phyloP scores from a whole-genome alignment of 2,797 vertebrate genomes.

The Gallinago nigripennis region DNA sequence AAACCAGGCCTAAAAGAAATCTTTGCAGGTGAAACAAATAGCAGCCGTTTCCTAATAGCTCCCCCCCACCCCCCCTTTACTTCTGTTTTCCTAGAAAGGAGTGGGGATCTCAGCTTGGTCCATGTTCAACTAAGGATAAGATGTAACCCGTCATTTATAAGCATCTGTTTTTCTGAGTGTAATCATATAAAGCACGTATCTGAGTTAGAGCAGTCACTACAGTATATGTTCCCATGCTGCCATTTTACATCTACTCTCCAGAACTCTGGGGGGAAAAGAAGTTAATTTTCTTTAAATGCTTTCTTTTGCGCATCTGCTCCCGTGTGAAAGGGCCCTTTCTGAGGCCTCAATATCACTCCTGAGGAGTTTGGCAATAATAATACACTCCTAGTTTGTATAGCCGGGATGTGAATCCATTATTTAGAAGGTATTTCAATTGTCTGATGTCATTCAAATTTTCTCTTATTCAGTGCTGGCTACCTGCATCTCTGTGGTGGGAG shows the following conservation, averaged over 20 bases:
- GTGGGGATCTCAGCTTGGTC: neutral
- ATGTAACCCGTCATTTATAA: neutral
- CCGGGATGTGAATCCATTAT: slow-evolving; percentile 45
- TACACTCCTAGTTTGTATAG: slow-evolving; percentile 29
- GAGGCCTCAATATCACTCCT: neutral
- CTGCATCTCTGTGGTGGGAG: slow-evolving; percentile 10
- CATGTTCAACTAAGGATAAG: neutral
- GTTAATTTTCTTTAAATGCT: slow-evolving; percentile 43
- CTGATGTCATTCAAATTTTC: slow-evolving; percentile 62
- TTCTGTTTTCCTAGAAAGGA: neutral
- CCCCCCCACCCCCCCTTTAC: neutral
- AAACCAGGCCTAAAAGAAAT: neutral
- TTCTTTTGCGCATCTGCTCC: slow-evolving; percentile 9
- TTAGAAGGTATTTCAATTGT: slow-evolving; percentile 62
- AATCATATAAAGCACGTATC: slow-evolving; percentile 4
- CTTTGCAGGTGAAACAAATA: neutral
- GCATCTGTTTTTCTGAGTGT: neutral
- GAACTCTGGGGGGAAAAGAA: neutral
- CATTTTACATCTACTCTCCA: slow-evolving; percentile 15
- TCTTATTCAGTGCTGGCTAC: slow-evolving; percentile 39
- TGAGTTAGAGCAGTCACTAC: neutral
- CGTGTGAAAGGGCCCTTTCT: slow-evolving; percentile 5
- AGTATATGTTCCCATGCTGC: neutral
- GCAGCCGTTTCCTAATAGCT: neutral
- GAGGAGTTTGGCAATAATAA: slow-evolving; percentile 41